Percentiles rank a stretch among this genome's conserved stretches.
Conservation (phyloP, 1,140 invertebrate species). For the Mya arenaria region DNA sequence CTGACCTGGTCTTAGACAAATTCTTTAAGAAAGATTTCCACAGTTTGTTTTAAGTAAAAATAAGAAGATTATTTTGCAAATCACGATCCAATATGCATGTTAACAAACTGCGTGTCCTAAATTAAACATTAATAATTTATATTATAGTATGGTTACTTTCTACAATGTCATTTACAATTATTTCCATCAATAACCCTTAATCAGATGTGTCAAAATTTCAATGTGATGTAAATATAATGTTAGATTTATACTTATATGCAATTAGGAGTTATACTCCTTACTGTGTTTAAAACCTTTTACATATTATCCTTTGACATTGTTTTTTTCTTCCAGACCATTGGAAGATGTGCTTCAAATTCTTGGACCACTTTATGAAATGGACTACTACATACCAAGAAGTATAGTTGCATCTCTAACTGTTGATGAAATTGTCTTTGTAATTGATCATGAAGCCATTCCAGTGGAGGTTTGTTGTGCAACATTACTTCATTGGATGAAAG, state of each 20-base stretch:
- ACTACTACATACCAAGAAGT: background rate
- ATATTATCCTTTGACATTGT: no score
- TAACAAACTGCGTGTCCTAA: no score
- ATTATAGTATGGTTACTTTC: no score
- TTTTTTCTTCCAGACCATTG: background rate
- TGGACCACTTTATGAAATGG: background rate
- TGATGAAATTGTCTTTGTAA: background rate
- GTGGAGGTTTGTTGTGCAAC: background rate
- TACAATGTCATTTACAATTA: background rate
- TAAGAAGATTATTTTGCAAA: no score
- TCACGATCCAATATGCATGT: no score
- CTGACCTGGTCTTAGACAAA: no score
- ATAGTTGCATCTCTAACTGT: background rate
- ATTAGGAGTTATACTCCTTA: background rate
- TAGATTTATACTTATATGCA: no score
- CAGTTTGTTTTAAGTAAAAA: no score
- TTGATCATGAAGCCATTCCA: background rate
- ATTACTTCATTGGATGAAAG: background rate
- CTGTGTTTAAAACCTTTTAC: no score
- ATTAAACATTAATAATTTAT: no score
- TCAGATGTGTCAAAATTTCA: background rate
- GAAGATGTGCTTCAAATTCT: background rate
- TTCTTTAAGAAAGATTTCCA: no score
- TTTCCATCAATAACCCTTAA: background rate
- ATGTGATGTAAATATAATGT: no score